Evolutionary conservation across 2,113 vertebrate genomes (phyloP).

Genomic region (Nothocercus julius): DNA sequence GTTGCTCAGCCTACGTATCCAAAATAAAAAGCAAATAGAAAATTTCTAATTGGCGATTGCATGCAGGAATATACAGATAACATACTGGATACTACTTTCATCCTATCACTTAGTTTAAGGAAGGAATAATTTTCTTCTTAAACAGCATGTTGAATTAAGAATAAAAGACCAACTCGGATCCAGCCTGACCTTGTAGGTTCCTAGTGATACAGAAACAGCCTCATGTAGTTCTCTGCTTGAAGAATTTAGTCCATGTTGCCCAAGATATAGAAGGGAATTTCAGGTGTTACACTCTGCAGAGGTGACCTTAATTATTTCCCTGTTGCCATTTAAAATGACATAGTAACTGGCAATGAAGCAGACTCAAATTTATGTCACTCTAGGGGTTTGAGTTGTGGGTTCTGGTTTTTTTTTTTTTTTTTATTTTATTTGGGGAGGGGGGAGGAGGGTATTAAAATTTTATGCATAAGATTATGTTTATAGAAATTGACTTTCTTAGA

Average conservation of each 20-base stretch:
- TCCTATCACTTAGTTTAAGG: too few species aligned
- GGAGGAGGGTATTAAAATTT: conserved; percentile 28
- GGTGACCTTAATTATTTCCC: background rate
- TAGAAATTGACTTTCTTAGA: conserved; percentile 67
- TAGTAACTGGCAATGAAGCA: background rate
- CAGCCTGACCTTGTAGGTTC: background rate
- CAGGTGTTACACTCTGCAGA: background rate
- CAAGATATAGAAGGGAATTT: background rate
- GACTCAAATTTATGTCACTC: background rate
- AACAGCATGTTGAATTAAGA: background rate
- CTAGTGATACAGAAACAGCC: background rate
- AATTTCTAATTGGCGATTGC: background rate
- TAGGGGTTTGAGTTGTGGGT: background rate
- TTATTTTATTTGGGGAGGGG: too few species aligned
- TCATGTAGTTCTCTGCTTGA: background rate
- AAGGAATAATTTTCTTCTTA: background rate
- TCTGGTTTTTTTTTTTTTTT: background rate
- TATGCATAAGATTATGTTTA: conserved; percentile 64
- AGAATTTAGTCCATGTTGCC: background rate
- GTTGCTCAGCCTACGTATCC: background rate
- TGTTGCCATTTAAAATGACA: background rate
- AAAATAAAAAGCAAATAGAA: background rate
- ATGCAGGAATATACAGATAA: too few species aligned
- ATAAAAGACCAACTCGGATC: background rate
- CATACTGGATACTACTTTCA: too few species aligned